A percentile compares a stretch with the other conserved stretches of the same genome.
Conservation (phyloP, 2,113 vertebrate genomes). For the Tretioscincus oriximinensis region DNA sequence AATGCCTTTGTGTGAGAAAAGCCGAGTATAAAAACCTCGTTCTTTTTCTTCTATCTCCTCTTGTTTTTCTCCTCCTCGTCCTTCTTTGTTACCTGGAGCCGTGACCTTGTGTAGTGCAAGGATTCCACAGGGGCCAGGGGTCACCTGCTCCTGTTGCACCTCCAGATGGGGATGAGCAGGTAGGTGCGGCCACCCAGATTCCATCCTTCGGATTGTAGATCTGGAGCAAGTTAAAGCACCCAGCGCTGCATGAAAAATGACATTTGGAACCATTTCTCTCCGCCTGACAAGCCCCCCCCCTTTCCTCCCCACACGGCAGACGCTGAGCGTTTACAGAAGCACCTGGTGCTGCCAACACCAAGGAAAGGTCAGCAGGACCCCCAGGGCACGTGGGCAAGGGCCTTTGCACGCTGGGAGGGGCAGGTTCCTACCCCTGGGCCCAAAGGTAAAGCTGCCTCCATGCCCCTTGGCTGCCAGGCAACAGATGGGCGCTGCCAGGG, state of each 20-base stretch:
- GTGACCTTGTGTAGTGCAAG: neutral
- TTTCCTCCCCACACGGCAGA: neutral
- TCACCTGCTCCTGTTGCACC: neutral
- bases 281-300: neutral
- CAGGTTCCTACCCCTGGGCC: neutral
- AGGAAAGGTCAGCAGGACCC: neutral
- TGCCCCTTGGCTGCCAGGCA: slow-evolving; percentile 1
- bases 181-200: neutral
- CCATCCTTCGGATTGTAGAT: neutral
- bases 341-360: too few relatives aligned
- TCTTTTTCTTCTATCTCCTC: too few relatives aligned
- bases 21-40: too few relatives aligned
- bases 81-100: neutral
- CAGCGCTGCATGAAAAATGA: neutral
- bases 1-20: too few relatives aligned
- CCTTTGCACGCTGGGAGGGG: too few relatives aligned
- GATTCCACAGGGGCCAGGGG: neutral
- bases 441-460: neutral
- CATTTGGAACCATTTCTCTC: neutral
- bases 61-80: too few relatives aligned
- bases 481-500: neutral
- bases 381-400: neutral
- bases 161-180: too few relatives aligned
- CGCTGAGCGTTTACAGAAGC: neutral
- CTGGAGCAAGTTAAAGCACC: neutral